Evolutionary conservation across 2,113 vertebrate genomes (phyloP).

Genomic region (human): DNA sequence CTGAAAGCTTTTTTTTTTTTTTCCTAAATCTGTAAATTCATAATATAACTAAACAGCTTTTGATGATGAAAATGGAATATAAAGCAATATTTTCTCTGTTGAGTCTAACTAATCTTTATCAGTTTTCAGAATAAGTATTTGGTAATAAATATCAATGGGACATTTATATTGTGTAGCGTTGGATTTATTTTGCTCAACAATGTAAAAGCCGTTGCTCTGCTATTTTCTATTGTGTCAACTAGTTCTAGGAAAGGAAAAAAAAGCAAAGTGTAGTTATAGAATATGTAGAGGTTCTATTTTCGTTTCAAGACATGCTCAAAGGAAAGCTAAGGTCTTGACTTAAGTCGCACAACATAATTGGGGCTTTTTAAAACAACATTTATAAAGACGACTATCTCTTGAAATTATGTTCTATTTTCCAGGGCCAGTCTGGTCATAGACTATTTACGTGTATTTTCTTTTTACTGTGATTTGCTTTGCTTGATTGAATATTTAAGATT

Average conservation of each 20-base stretch:
- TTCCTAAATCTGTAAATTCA: slow-evolving; percentile 12
- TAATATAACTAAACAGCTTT: slow-evolving; percentile 17
- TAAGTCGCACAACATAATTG: background rate
- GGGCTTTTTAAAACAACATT: slow-evolving; percentile 9
- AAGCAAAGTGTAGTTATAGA: background rate
- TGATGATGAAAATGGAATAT: background rate
- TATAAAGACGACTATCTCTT: background rate
- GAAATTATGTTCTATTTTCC: background rate
- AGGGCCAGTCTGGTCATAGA: background rate
- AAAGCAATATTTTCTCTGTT: background rate
- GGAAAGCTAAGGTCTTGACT: background rate
- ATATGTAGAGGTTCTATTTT: background rate
- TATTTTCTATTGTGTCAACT: background rate
- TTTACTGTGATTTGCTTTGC: slow-evolving; percentile 49
- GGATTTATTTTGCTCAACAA: background rate
- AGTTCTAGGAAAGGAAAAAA: background rate
- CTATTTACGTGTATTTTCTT: slow-evolving; percentile 36
- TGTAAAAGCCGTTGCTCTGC: background rate
- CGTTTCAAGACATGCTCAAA: slow-evolving; percentile 5
- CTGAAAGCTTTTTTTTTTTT: background rate
- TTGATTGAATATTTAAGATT: slow-evolving; percentile 77
- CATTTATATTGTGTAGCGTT: background rate
- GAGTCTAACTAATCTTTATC: background rate
- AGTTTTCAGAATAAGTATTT: slow-evolving; percentile 4
- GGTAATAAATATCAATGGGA: background rate